phyloP scores from a whole-genome alignment of 2,888 invertebrate genomes.

The Drosophila affinis region DNA sequence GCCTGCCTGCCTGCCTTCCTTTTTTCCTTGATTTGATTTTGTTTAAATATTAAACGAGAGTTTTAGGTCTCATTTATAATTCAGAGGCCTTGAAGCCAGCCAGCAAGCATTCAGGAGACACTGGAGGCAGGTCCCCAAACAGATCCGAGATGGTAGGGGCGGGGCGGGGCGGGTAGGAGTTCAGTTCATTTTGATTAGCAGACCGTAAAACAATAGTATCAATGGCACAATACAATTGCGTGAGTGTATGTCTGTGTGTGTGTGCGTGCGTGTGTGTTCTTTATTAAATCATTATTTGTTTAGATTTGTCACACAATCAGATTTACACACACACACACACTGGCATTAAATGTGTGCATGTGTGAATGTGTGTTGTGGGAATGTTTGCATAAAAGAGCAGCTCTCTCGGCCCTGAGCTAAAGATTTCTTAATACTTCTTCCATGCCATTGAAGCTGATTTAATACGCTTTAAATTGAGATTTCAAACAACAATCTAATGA shows the following conservation, averaged over 20 bases:
- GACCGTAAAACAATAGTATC: slow-evolving; percentile 73
- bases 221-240: slow-evolving; percentile 62
- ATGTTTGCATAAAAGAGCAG: slow-evolving; percentile 64
- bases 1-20: slow-evolving; percentile 25
- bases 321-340: slow-evolving; percentile 18
- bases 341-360: background rate
- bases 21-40: slow-evolving; percentile 71
- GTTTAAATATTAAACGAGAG: slow-evolving; percentile 77
- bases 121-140: slow-evolving; percentile 11
- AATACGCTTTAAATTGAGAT: slow-evolving; percentile 50
- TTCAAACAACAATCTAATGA: slow-evolving; percentile 35
- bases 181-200: slow-evolving; percentile 72
- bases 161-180: slow-evolving; percentile 23
- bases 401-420: slow-evolving; percentile 24
- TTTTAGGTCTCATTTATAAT: slow-evolving; percentile 77
- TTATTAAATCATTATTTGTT: slow-evolving; percentile 75
- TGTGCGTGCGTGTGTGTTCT: slow-evolving; percentile 37
- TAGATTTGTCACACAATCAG: slow-evolving; percentile 47
- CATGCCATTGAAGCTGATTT: slow-evolving; percentile 32
- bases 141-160: slow-evolving; percentile 8
- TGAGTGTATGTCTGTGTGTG: slow-evolving; percentile 26
- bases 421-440: slow-evolving; percentile 20
- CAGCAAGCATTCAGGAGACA: background rate
- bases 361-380: slow-evolving; percentile 1
- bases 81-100: slow-evolving; percentile 47